Evolutionary conservation across 2,797 vertebrate genomes (phyloP).

Genomic region (Sebastes cheni): DNA sequence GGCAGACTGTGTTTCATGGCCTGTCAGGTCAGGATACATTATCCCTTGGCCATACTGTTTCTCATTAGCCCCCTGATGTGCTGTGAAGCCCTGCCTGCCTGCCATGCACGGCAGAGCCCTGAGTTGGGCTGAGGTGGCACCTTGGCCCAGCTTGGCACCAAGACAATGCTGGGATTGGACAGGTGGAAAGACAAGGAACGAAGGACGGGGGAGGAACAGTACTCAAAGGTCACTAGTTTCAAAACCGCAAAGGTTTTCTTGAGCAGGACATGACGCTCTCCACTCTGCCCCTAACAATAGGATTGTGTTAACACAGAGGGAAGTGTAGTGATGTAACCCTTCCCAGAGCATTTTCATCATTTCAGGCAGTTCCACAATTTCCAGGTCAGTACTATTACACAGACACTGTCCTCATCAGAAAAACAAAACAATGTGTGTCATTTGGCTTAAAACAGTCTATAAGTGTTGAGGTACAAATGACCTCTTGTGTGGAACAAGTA

Average conservation of each 20-base stretch:
- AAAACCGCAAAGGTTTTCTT: neutral
- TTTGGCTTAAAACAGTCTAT: neutral
- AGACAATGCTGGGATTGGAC: conserved; percentile 28
- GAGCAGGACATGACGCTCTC: neutral
- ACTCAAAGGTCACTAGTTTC: neutral
- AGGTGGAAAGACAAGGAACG: conserved; percentile 28
- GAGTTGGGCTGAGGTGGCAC: conserved; percentile 29
- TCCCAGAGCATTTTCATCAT: neutral
- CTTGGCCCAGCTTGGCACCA: conserved; percentile 20
- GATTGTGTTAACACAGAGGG: neutral
- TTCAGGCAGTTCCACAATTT: neutral
- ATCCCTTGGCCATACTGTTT: conserved; percentile 65
- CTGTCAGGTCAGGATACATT: conserved; percentile 71
- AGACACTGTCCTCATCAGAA: neutral
- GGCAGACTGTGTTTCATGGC: conserved; percentile 61
- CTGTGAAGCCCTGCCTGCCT: conserved; percentile 43
- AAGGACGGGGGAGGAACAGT: neutral
- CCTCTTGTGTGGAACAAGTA: neutral
- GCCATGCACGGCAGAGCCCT: conserved; percentile 16
- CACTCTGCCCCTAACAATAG: neutral
- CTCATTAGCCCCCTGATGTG: conserved; percentile 79
- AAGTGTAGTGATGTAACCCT: neutral
- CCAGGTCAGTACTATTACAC: neutral
- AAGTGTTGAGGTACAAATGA: neutral
- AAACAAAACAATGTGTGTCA: neutral